phyloP scores from a whole-genome alignment of 2,797 vertebrate species.

The Periophthalmus magnuspinnatus region DNA sequence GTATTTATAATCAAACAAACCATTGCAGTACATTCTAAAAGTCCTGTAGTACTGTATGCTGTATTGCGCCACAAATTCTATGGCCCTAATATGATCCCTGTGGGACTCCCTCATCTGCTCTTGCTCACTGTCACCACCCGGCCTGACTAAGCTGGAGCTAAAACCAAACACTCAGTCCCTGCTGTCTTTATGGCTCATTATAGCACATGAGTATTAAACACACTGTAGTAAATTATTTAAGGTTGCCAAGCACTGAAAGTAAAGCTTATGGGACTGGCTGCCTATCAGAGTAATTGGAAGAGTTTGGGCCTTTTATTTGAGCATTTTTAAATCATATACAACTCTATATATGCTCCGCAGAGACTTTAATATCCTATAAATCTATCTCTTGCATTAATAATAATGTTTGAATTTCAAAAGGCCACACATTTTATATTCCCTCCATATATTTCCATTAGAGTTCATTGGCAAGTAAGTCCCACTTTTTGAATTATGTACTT shows the following conservation, averaged over 20 bases:
- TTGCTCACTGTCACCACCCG: too few relatives aligned
- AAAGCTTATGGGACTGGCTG: neutral
- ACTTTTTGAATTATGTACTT: too few relatives aligned
- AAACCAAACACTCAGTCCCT: neutral
- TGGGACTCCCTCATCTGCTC: neutral
- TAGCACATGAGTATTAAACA: neutral
- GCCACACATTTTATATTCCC: neutral
- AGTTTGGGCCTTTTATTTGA: neutral
- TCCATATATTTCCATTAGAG: neutral
- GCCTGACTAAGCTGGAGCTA: too few relatives aligned
- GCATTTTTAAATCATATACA: too few relatives aligned
- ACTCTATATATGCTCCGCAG: neutral
- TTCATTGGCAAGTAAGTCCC: neutral
- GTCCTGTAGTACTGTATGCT: too few relatives aligned
- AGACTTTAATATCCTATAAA: neutral
- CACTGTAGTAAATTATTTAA: neutral
- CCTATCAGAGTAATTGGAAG: too few relatives aligned
- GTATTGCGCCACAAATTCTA: neutral
- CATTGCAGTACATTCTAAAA: too few relatives aligned
- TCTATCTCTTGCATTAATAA: neutral
- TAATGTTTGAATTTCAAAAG: neutral
- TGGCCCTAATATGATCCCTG: neutral
- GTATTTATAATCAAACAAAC: too few relatives aligned
- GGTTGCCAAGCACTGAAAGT: neutral
- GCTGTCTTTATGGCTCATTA: neutral